Base-by-base conservation (phyloP, 2,113 vertebrate species). In the Beaufortia kweichowensis region DNA sequence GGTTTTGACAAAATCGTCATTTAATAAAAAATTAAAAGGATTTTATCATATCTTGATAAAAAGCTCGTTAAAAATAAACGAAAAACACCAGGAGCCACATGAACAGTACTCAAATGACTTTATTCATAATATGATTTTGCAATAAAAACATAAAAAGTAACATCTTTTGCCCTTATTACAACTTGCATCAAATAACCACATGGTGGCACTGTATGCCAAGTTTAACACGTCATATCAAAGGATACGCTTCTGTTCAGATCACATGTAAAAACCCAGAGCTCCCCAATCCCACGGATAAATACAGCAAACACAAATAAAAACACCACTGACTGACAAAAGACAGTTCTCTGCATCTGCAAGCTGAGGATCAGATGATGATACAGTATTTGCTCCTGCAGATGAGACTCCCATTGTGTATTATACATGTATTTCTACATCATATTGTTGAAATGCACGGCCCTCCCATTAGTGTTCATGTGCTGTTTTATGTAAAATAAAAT, bases 111-210 rank as follows among this genome's bases (percentile, higher is more conserved):
- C 90, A 84, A 72, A 88, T 89, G 90, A 91, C 88, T 92, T 92
- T 92, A 92, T 92, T 92, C 90, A 83, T 81, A 82, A 90, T 91
- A 90, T 91, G 88, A 90, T 90, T 79, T 91, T 77, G 87, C 88
- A 89, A 91, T 88, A 88, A 92, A 91, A 90, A 91, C 89, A 88
- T 82, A 82, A 67, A 92, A 92, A 93, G 90, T 87, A 91, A 90
- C 86, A 88, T 83, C 78, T 86, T 90, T 89, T 82, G 81, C 90
- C 88, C 84, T 91, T 41, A 83, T 88, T 84, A 86, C 84, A 89
- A 90, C 88, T 92, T 90, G 91, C 91, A 90, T 89, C 84, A 84
- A 87, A 88, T 84, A 85, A 86, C 92, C 92, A 93, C 92, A 93
- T 87, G 90, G 92, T 93, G 92, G 91, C 91, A 86, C 86, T 79